These are phyloP conservation scores for Hydrozoanthus gracilis DNA, from an alignment of 92 coral and sea anemone genomes.

Conservation along the genomic window DNA sequence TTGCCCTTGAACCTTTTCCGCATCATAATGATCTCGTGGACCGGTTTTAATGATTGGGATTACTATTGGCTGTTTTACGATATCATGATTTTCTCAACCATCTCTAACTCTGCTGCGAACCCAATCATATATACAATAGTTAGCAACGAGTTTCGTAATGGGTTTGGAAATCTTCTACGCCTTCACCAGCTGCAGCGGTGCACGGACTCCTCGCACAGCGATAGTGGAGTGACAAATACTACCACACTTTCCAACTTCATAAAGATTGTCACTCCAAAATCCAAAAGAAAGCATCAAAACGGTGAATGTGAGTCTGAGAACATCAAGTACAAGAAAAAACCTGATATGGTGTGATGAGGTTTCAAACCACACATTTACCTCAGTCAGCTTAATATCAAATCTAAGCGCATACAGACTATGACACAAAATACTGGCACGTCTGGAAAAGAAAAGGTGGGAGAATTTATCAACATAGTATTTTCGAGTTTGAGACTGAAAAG, in stretches of 20 bases:
- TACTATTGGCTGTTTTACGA: constrained; percentile 19
- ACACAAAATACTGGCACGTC: no score
- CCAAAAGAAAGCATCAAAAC: constrained; percentile 10
- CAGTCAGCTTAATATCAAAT: no score
- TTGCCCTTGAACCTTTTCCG: constrained; percentile 36
- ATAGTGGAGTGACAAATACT: constrained; percentile 18
- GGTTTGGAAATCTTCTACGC: constrained; percentile 7
- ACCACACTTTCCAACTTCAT: constrained; percentile 1
- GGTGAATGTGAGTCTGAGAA: background rate
- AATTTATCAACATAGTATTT: no score
- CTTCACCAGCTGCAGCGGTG: constrained; percentile 12
- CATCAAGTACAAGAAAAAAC: background rate
- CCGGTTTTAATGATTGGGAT: background rate
- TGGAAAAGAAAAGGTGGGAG: no score
- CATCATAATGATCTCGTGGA: constrained; percentile 7
- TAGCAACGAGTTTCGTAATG: constrained; percentile 40
- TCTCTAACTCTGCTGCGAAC: constrained; percentile 41
- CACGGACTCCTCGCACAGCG: constrained; percentile 2
- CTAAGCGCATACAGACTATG: no score
- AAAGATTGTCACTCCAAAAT: constrained; percentile 21
- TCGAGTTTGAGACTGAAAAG: no score
- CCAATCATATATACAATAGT: constrained; percentile 36
- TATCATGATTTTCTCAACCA: constrained; percentile 25
- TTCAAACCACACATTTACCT: no score
- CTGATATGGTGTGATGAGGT: no score